Percentiles rank a stretch among this genome's conserved stretches.
Evolutionary conservation across 2,797 vertebrate species (phyloP).

Genomic region (Hylomyscus alleni): DNA sequence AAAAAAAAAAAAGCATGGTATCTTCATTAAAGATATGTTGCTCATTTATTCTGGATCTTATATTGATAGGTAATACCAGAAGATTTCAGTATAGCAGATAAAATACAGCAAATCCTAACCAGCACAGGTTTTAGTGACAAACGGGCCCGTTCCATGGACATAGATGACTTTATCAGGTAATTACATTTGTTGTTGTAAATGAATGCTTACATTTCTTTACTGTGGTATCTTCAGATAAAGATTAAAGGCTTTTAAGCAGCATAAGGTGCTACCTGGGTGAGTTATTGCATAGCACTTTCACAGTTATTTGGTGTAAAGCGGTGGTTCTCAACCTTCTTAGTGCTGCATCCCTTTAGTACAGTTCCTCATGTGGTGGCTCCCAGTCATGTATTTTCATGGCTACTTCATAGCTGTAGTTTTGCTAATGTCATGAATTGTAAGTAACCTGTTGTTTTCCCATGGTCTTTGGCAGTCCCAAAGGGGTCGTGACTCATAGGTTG

Average conservation of each 20-base stretch:
- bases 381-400: neutral
- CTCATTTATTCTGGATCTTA: slow-evolving; percentile 82
- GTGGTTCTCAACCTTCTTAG: neutral
- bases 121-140: slow-evolving; percentile 94
- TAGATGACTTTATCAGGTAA: slow-evolving; percentile 99
- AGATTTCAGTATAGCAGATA: slow-evolving; percentile 95
- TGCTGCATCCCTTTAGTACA: neutral
- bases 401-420: neutral
- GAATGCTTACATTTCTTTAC: slow-evolving; percentile 77
- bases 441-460: neutral
- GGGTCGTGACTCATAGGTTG: neutral
- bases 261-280: slow-evolving; percentile 77
- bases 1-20: slow-evolving; percentile 71
- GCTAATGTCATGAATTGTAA: neutral
- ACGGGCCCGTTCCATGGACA: slow-evolving; percentile 97
- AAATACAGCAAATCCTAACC: slow-evolving; percentile 94
- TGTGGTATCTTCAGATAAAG: slow-evolving; percentile 70
- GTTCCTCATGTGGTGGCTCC: neutral
- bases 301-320: slow-evolving; percentile 79
- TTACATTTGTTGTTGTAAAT: slow-evolving; percentile 76
- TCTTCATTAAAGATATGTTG: slow-evolving; percentile 80
- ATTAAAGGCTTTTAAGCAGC: slow-evolving; percentile 80
- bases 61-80: slow-evolving; percentile 92
- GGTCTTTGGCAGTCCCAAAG: neutral
- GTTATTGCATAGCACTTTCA: slow-evolving; percentile 82